These are phyloP conservation scores for Festucalex cinctus DNA, from an alignment of 2,113 vertebrate genomes.

Conservation along the genomic window DNA sequence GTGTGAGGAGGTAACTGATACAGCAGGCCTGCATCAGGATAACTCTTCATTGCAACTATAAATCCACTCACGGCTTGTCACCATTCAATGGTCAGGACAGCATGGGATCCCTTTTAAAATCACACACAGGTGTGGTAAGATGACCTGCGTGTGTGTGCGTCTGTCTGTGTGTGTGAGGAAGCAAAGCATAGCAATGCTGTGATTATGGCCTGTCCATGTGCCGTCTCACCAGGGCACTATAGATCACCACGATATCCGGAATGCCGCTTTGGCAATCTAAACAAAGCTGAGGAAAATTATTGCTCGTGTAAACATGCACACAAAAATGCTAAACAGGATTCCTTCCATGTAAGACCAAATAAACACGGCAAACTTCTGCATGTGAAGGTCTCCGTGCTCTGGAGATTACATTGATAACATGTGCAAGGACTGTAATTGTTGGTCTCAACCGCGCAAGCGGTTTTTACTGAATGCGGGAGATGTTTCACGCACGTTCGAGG, in stretches of 20 bases:
- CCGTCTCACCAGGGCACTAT: conserved; percentile 36
- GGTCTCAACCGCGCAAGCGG: conserved; percentile 33
- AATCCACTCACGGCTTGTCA: conserved; percentile 70
- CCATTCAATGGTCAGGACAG: conserved; percentile 52
- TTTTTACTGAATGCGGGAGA: conserved; percentile 43
- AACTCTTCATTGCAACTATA: conserved; percentile 59
- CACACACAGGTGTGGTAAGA: conserved; percentile 63
- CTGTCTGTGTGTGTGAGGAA: background rate
- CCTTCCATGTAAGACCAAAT: conserved; percentile 61
- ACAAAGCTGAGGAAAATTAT: conserved; percentile 67
- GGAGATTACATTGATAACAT: conserved; percentile 62
- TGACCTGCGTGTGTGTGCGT: conserved; percentile 9
- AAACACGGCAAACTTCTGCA: conserved; percentile 59
- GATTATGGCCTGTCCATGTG: conserved; percentile 21
- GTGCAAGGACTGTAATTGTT: conserved; percentile 56
- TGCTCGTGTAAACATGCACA: conserved; percentile 28
- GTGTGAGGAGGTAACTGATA: conserved; percentile 67
- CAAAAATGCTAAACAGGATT: conserved; percentile 39
- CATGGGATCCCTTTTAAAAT: conserved; percentile 64
- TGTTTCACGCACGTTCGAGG: too few species aligned
- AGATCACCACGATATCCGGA: conserved; percentile 29
- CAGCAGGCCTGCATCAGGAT: conserved; percentile 47
- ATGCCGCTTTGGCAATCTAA: conserved; percentile 65
- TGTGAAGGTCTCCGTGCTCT: conserved; percentile 36
- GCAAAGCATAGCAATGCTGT: conserved; percentile 9